Base-by-base conservation (phyloP, 2,888 invertebrate species). In the Drosophila subquinaria region DNA sequence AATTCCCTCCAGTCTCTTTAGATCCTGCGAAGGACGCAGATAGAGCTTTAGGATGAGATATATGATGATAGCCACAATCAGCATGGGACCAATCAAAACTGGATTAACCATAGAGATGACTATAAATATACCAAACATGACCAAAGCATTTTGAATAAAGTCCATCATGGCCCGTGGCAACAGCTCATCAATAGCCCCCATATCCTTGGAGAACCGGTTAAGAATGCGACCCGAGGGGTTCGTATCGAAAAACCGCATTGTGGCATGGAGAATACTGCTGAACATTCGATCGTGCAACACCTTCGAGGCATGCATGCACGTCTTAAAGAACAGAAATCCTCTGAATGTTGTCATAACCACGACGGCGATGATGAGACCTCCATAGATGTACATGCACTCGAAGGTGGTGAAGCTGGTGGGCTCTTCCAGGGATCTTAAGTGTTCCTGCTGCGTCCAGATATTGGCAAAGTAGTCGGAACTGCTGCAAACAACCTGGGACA, bases 211-310 rank as follows among this genome's bases (percentile, higher is more conserved):
- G 91, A 97, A 96, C 53, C 96, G 93, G 92, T 96, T 97, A 36
- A 97, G 92, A 78, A 97, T 95, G 59, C 94, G 92, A 10, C 96
- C 96, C 68, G 96, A 95, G 1, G 97, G 96, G 93, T 98, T 98
- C 0, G 94, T 95, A 85, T 98, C 97, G 91, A 98, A 98, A 93
- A 98, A 98, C 15, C 95, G 93, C 95, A 97, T 96, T 0, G 96
- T 95, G 0, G 97, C 95, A 73, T 95, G 94, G 6, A 97, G 93
- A 85, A 98, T 94, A 52, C 96, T 95, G 48, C 94, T 93, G 92
- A 98, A 97, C 97, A 98, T 98, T n/a, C 93, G 94, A 84, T 96
- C 95, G 92, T 98, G 98, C 2, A 98, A 94, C 68, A 94, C 95
- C 73, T 95, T 94, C 0, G 97, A 97, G 0, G 97, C 95, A 11